Percentiles rank a stretch among this genome's conserved stretches.
phyloP scores from a whole-genome alignment of 1,140 invertebrate species.

The Drosophila navojoa region DNA sequence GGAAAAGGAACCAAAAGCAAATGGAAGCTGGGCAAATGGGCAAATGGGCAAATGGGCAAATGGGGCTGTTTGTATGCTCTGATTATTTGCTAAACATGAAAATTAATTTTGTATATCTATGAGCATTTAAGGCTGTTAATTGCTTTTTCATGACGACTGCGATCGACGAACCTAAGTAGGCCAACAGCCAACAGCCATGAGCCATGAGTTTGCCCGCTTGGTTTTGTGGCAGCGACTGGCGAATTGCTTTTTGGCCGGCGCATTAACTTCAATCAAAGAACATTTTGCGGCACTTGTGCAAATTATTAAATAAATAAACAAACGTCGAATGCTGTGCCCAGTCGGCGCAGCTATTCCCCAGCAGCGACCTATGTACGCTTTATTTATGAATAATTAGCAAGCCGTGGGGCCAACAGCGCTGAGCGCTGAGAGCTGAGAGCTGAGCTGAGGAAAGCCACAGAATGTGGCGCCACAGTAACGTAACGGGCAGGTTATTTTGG shows the following conservation, averaged over 20 bases:
- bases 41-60: not conserved
- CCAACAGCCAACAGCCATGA: conserved; percentile 3
- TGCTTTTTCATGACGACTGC: conserved; percentile 36
- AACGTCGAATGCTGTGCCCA: conserved; percentile 45
- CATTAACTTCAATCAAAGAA: conserved; percentile 81
- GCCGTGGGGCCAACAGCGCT: conserved; percentile 45
- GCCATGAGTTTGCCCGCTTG: not conserved
- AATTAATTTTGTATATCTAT: conserved; percentile 14
- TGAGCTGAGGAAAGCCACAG: conserved; percentile 53
- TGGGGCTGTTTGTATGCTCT: conserved; percentile 9
- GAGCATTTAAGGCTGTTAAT: conserved; percentile 29
- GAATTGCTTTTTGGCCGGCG: conserved; percentile 28
- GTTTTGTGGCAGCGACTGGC: not conserved
- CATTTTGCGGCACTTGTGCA: conserved; percentile 78
- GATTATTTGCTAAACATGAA: conserved; percentile 8
- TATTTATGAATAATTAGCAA: conserved; percentile 83
- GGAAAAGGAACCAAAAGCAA: not conserved
- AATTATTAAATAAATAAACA: conserved; percentile 79
- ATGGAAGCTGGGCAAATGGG: not conserved
- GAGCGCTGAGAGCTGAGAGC: not conserved
- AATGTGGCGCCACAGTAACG: conserved; percentile 55
- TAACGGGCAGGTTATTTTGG: conserved; percentile 31
- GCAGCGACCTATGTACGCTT: conserved; percentile 51
- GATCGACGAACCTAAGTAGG: conserved; percentile 24
- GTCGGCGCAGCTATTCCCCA: conserved; percentile 6